Base-by-base conservation (phyloP, 2,113 vertebrate genomes). In the Etia nguti region DNA sequence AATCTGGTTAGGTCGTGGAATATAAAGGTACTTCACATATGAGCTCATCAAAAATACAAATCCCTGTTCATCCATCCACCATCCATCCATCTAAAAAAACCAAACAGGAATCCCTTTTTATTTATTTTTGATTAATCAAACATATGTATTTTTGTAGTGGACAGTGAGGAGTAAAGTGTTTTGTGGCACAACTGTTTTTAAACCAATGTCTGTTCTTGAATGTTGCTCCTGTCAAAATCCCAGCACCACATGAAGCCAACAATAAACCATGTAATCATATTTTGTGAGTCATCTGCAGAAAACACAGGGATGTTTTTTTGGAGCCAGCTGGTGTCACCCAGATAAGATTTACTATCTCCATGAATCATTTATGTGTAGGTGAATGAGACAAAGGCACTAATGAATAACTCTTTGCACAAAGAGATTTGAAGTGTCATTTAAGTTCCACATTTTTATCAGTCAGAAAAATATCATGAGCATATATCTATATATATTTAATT, bases 201-300 rank as follows among this genome's bases (percentile, higher is more conserved):
- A 77, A 31, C 16, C 46, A 20, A 8, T 31, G 10, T 77, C 70
- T 2, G 10, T 48, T 4, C 41, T 75, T 77, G 46, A 52, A 77
- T 77, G 46, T 20, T 52, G 46, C 26, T 31, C 20, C 46, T 77
- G 26, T 77, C 73, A 77, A 52, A 77, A 31, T 34, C 46, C 46
- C 26, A 52, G 26, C 46, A 34, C 26, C 46, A 77, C 16, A n/a
- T 52, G 26, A 50, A 77, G 26, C 26, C 26, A 77, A 34, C 26
- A 52, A 34, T 13, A 52, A 77, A 77, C 16, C 43, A 34, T 52
- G 18, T 34, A 34, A 77, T 52, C 48, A 77, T 77, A 77, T 77
- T 50, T 77, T 77, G 43, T 50, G 70, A 77, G 24, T 77, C 24
- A 50, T 50, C 24, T 77, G 16, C 70, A 77, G 43, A 77, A 77